These are phyloP conservation scores for Eumaeus atala DNA, from an alignment of 1,140 invertebrate species.

Conservation along the genomic window DNA sequence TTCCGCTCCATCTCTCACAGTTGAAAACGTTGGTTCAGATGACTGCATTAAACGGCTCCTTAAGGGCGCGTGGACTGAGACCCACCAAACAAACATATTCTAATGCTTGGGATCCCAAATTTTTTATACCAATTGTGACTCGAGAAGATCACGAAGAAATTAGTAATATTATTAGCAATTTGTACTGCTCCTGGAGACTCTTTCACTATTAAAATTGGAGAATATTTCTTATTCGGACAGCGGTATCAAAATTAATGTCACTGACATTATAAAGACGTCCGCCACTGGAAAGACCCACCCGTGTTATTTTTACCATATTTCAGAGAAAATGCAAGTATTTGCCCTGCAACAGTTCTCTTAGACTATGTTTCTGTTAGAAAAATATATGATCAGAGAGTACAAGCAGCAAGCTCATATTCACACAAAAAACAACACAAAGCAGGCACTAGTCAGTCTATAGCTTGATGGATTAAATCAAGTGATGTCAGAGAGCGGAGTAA, in stretches of 20 bases:
- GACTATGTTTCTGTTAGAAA: slow-evolving; percentile 7
- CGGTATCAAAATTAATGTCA: neutral
- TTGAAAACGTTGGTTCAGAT: slow-evolving; percentile 1
- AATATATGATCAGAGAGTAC: neutral
- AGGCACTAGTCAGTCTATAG: neutral
- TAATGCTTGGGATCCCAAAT: neutral
- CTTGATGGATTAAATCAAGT: neutral
- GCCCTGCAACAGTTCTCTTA: slow-evolving; percentile 12
- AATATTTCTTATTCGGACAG: too few relatives aligned
- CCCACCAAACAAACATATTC: neutral
- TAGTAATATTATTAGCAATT: slow-evolving; percentile 1
- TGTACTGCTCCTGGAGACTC: slow-evolving; percentile 6
- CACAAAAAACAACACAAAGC: neutral
- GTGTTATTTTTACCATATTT: slow-evolving; percentile 2
- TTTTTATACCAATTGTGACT: neutral
- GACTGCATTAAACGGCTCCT: neutral
- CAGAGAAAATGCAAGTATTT: neutral
- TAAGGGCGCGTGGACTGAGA: neutral
- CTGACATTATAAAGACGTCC: neutral
- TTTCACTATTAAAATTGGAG: slow-evolving; percentile 2
- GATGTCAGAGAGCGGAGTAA: neutral
- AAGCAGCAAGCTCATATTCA: neutral
- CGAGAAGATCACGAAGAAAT: slow-evolving; percentile 7
- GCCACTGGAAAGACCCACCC: neutral
- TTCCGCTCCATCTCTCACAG: too few relatives aligned